phyloP scores from a whole-genome alignment of 2,888 invertebrate species.

The Eutolmus rufibarbis region DNA sequence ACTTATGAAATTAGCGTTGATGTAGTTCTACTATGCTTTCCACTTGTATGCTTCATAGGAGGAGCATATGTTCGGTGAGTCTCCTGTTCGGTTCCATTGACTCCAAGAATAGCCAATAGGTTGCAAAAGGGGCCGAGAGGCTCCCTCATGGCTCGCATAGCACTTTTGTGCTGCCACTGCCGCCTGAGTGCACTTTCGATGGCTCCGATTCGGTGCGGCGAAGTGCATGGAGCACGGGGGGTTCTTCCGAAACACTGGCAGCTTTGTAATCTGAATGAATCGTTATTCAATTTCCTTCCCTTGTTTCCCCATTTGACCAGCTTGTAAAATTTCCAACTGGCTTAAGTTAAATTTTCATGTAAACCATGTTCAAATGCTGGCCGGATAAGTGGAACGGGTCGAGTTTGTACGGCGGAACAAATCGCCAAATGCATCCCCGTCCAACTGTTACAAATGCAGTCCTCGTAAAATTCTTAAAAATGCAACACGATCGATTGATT shows the following conservation, averaged over 20 bases:
- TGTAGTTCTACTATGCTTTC: neutral
- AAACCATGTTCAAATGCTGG: neutral
- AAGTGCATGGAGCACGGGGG: neutral
- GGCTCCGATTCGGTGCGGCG: neutral
- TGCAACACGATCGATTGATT: neutral
- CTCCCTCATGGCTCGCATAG: neutral
- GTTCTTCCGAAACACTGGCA: neutral
- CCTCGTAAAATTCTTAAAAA: neutral
- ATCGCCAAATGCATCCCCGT: neutral
- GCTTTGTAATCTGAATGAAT: constrained; percentile 28
- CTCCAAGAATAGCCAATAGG: neutral
- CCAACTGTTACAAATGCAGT: neutral
- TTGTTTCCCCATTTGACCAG: neutral
- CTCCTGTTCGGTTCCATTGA: neutral
- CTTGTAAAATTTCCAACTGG: constrained; percentile 21
- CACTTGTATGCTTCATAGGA: neutral
- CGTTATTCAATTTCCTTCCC: constrained; percentile 19
- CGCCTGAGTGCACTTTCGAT: constrained; percentile 15
- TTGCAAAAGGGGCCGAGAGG: neutral
- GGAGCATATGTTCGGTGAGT: neutral
- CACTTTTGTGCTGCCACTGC: constrained; percentile 1
- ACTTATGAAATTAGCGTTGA: neutral
- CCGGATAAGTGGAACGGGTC: neutral
- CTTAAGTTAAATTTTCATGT: neutral
- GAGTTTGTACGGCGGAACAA: neutral